Evolutionary conservation across 2,888 invertebrate species (phyloP), one percentile per base, ranked within the genome.

Genomic region (Anarsia innoxiella): DNA sequence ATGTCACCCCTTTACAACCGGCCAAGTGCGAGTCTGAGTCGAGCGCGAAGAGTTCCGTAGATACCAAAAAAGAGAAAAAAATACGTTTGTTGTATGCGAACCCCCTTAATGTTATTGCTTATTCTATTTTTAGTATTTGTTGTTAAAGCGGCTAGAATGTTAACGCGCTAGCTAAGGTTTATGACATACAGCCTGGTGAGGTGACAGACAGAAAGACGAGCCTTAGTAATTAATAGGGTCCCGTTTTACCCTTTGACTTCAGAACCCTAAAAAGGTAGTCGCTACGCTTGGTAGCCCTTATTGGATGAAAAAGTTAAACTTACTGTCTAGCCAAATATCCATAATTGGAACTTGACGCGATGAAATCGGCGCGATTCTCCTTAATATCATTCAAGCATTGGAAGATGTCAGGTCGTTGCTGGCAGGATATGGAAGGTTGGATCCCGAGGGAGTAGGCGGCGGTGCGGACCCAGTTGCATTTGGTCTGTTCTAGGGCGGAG

Each of bases 261-360:
- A 8, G 19, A 19, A 5, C 4, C 4, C 4, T 19, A 5, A 19
- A 19, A 5, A 19, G 19, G 19, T 5, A 8, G 19, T 8, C 3
- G 19, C 4, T 19, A 3, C 8, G 4, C 3, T 19, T 19, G 3
- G 19, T 19, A 19, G 3, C 8, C 8, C 19, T 19, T 19, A 19
- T 5, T 19, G 4, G 3, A 19, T 19, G 3, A 19, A 19, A 5
- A 19, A 5, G 19, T 19, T 8, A 5, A 19, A 19, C 19, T 19
- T 8, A 19, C 19, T 80, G 77, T 60, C 89, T 83, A 0, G 89
- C 89, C 12, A 90, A 51, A 46, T 86, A 88, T 39, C 90, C 90
- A 41, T 88, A 89, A 54, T 90, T 88, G 0, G 90, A 87, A 11
- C 89, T 88, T 2, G 88, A 77, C 0, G 87, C 84, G 8, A 89